Percentiles rank a stretch among this genome's conserved stretches.
Conservation (phyloP, 2,888 invertebrate genomes). For the Diploptera punctata region DNA sequence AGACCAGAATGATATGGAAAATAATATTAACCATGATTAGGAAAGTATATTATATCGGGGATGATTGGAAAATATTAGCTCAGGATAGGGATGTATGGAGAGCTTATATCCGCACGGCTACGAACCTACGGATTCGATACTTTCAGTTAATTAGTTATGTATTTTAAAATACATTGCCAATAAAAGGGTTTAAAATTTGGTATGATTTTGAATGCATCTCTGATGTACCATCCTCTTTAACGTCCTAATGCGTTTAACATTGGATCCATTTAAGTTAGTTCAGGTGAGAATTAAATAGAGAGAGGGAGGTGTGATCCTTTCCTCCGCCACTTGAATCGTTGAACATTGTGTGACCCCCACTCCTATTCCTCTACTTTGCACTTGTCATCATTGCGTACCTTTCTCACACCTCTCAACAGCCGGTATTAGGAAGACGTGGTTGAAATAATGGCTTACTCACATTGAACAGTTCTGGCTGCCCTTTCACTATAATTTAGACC, state of each 20-base stretch:
- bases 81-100: no score
- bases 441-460: neutral
- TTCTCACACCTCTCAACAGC: neutral
- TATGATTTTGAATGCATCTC: no score
- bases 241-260: neutral
- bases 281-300: neutral
- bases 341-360: neutral
- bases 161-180: no score
- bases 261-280: neutral
- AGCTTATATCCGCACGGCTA: no score
- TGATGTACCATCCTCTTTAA: no score
- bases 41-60: no score
- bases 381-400: neutral
- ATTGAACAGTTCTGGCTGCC: neutral
- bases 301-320: neutral
- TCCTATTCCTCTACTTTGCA: neutral
- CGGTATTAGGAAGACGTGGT: slow-evolving; percentile 3
- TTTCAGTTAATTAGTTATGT: no score
- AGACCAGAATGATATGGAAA: no score
- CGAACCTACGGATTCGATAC: no score
- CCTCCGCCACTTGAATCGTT: neutral
- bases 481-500: neutral
- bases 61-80: no score
- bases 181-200: no score
- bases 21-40: no score